Evolutionary conservation across 1,140 invertebrate genomes (phyloP).

Genomic region (Eumeta japonica): DNA sequence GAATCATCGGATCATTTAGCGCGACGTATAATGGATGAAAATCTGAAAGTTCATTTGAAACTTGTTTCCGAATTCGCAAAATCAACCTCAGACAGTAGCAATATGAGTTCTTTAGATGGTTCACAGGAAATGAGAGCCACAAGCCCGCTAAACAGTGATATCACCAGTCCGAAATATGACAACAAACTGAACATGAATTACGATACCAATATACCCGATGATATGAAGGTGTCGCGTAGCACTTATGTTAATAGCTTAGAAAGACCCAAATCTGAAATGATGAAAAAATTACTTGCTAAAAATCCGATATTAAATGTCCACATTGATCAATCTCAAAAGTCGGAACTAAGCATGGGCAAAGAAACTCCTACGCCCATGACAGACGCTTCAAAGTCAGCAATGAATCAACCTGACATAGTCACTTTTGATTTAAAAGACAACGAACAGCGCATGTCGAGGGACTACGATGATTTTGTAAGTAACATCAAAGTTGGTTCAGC

Average conservation of each 20-base stretch:
- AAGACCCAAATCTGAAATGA: conserved; percentile 57
- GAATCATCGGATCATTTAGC: conserved; percentile 51
- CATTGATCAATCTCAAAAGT: conserved; percentile 30
- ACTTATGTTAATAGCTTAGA: conserved; percentile 58
- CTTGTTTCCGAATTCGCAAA: conserved; percentile 51
- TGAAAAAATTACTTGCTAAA: conserved; percentile 55
- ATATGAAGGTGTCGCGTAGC: conserved; percentile 61
- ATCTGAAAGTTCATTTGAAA: conserved; percentile 50
- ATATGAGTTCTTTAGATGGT: conserved; percentile 37
- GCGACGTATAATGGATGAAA: conserved; percentile 49
- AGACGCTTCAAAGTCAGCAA: conserved; percentile 46
- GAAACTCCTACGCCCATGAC: conserved; percentile 29
- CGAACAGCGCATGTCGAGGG: conserved; percentile 26
- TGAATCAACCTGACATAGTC: conserved; percentile 55
- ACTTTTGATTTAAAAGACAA: conserved; percentile 46
- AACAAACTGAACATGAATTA: conserved; percentile 49
- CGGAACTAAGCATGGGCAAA: conserved; percentile 33
- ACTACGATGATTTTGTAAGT: conserved; percentile 50
- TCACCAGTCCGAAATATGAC: conserved; percentile 38
- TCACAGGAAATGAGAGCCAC: conserved; percentile 22
- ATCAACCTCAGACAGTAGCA: conserved; percentile 46
- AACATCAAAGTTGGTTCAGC: conserved; percentile 51
- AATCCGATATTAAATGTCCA: conserved; percentile 53
- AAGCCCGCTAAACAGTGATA: conserved; percentile 17
- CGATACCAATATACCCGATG: conserved; percentile 62